These are phyloP conservation scores for Diglossa cyanea DNA, from an alignment of 2,797 vertebrate genomes.

Conservation along the genomic window DNA sequence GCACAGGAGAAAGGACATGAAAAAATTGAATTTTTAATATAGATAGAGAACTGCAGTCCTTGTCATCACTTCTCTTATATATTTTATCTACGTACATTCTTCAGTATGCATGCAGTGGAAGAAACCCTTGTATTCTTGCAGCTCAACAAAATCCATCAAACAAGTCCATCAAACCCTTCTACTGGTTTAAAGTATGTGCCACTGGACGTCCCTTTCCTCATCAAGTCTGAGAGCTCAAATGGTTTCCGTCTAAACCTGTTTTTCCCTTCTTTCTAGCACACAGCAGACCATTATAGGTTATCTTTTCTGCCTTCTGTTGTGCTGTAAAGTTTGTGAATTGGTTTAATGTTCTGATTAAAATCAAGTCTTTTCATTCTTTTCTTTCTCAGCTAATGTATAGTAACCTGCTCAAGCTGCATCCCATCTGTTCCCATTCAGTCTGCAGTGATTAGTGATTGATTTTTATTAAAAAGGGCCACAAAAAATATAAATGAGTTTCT, in stretches of 20 bases:
- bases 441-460: neutral
- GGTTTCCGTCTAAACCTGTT: neutral
- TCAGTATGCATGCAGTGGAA: neutral
- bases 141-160: neutral
- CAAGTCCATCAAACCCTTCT: neutral
- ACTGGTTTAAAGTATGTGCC: neutral
- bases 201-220: neutral
- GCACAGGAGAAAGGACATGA: neutral
- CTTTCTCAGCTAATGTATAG: constrained; percentile 8
- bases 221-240: neutral
- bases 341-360: constrained; percentile 41
- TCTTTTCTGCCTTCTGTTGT: constrained; percentile 35
- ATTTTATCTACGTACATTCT: neutral
- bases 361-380: constrained; percentile 37
- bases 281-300: neutral
- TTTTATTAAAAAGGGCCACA: constrained; percentile 21
- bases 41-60: neutral
- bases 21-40: neutral
- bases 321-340: constrained; percentile 30
- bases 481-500: constrained; percentile 28
- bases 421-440: constrained; percentile 37
- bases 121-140: neutral
- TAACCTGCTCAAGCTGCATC: neutral
- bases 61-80: neutral
- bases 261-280: neutral